Percentiles rank a stretch among this genome's conserved stretches.
phyloP scores from a whole-genome alignment of 2,113 vertebrate species.

The Lampris megalopsis region DNA sequence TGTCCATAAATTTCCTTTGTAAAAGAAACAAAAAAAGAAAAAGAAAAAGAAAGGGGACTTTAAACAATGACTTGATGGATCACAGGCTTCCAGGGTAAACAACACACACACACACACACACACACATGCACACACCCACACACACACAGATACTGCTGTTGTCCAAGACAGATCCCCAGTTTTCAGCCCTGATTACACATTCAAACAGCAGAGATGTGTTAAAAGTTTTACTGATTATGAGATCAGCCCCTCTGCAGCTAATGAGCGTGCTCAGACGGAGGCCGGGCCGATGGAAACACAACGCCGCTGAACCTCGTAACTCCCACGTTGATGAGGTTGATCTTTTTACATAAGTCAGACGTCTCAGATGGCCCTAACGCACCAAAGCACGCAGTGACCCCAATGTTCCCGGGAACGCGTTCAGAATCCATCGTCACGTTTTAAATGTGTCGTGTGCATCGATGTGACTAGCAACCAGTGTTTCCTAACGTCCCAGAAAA shows the following conservation, averaged over 20 bases:
- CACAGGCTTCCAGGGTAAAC: no score
- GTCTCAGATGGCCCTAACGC: no score
- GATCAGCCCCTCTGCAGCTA: slow-evolving; percentile 35
- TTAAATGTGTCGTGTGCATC: not conserved
- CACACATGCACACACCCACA: slow-evolving; percentile 9
- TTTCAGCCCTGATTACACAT: slow-evolving; percentile 10
- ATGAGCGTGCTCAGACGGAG: slow-evolving; percentile 24
- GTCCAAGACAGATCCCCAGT: slow-evolving; percentile 1
- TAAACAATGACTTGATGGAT: no score
- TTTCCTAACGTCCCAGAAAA: slow-evolving; percentile 15
- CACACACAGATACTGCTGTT: not conserved
- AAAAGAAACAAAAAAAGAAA: no score
- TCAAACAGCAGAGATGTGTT: slow-evolving; percentile 30
- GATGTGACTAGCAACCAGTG: slow-evolving; percentile 3
- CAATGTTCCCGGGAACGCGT: not conserved
- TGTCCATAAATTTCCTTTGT: no score
- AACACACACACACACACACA: slow-evolving; percentile 14
- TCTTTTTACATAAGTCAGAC: not conserved
- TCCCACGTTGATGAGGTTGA: not conserved
- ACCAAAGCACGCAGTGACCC: not conserved
- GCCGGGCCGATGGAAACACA: slow-evolving; percentile 28
- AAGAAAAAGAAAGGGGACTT: no score
- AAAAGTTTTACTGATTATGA: slow-evolving; percentile 48
- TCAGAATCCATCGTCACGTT: not conserved
- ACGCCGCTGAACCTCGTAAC: not conserved